Base-by-base conservation (phyloP, 1,140 invertebrate genomes). In the Zaprionus ghesquierei region DNA sequence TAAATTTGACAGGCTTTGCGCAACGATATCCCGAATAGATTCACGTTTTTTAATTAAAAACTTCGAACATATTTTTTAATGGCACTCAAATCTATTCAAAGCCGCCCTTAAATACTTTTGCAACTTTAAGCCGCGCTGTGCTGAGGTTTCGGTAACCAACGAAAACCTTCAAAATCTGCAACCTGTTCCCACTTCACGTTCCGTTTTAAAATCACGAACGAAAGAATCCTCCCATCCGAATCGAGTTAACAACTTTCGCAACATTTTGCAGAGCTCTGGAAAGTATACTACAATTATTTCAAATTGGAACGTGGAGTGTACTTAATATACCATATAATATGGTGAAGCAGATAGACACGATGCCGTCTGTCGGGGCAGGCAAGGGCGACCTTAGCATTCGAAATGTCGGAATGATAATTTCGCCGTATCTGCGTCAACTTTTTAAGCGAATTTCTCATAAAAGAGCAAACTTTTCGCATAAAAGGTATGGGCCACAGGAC, bases 381-480 rank as follows among this genome's bases (percentile, higher is more conserved):
- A n/a, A n/a, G n/a, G n/a, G n/a, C n/a, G 38, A 12, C 6, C 50
- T 44, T 54, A 59, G 50, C 49, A 71, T 61, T 72, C 49, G 6
- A 72, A 69, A 76, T 66, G 59, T 61, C 63, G 41, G 51, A 64
- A 80, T 80, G 77, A 79, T 79, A 80, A 76, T 79, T 80, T 75
- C 15, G 1, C 41, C 68, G 50, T 80, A 80, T 76, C 77, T 76
- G 63, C 50, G 25, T 41, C 31, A 81, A 81, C 68, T 81, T 80
- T 70, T 72, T 72, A 69, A 81, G 77, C 69, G 78, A 73, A 73
- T 62, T 74, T 73, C 59, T 35, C 68, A 81, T 81, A 73, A 81
- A 80, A 68, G 73, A 51, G 33, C 61, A 80, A 81, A 81, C 62
- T 81, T 81, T 81, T 80, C 72, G 59, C 78, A 81, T 81, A 81